These are phyloP conservation scores for Phrixothrix hirtus DNA, from an alignment of 2,888 invertebrate genomes.

Conservation along the genomic window DNA sequence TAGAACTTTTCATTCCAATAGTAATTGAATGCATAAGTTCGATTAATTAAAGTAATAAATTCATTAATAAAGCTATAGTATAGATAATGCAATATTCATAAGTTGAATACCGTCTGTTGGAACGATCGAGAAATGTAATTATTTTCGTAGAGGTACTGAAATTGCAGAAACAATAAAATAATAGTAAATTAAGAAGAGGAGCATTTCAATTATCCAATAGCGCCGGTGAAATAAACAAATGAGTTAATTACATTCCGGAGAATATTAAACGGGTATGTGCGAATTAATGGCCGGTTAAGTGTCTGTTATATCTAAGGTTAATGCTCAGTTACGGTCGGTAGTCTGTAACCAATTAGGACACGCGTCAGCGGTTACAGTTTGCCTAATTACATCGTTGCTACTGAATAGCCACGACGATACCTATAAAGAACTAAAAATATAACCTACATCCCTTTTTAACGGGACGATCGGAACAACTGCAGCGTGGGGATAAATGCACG, in stretches of 20 bases:
- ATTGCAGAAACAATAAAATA: slow-evolving; percentile 21
- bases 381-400: slow-evolving; percentile 26
- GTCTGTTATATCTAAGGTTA: slow-evolving; percentile 33
- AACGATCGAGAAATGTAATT: slow-evolving; percentile 9
- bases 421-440: slow-evolving; percentile 1
- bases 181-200: slow-evolving; percentile 18
- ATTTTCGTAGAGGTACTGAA: slow-evolving; percentile 18
- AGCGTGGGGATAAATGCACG: background rate
- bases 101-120: background rate
- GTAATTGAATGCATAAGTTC: too few species aligned
- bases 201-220: slow-evolving; percentile 21
- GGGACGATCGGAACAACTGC: background rate
- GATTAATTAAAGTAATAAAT: too few species aligned
- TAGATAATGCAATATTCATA: too few species aligned
- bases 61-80: too few species aligned
- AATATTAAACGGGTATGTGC: slow-evolving; percentile 30
- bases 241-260: slow-evolving; percentile 27
- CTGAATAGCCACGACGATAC: slow-evolving; percentile 15
- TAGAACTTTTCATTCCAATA: too few species aligned
- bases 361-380: slow-evolving; percentile 32
- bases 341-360: slow-evolving; percentile 30
- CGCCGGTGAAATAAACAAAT: slow-evolving; percentile 25
- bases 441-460: background rate
- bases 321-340: slow-evolving; percentile 32
- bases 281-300: slow-evolving; percentile 33